A percentile compares a stretch with the other conserved stretches of the same genome.
phyloP scores from a whole-genome alignment of 1,140 invertebrate species.

The Arion vulgaris region DNA sequence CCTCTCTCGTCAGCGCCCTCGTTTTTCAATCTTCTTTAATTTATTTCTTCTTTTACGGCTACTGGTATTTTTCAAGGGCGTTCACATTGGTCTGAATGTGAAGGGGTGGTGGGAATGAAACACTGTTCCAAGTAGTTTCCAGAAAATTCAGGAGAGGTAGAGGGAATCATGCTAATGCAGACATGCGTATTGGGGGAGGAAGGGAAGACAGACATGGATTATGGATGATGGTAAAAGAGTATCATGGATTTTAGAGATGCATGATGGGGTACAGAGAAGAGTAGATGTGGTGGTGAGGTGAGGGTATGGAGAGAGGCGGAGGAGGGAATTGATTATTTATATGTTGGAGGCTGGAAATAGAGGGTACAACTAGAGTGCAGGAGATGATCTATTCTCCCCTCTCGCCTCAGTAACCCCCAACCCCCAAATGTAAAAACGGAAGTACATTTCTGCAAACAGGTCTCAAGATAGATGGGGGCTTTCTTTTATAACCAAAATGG shows the following conservation, averaged over 20 bases:
- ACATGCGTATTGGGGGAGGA: not conserved
- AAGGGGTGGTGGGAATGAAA: not conserved
- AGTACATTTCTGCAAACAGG: too few species aligned
- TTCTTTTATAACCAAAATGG: too few species aligned
- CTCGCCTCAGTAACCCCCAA: too few species aligned
- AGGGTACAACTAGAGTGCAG: too few species aligned
- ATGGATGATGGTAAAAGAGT: not conserved
- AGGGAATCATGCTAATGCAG: not conserved
- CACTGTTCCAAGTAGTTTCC: not conserved
- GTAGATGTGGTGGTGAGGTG: not conserved
- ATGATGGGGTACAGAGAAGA: not conserved
- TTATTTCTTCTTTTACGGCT: not conserved
- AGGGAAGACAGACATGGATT: not conserved
- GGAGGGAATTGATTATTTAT: not conserved
- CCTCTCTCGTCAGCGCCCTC: not conserved
- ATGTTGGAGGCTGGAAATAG: too few species aligned
- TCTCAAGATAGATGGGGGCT: too few species aligned
- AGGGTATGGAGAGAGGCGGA: not conserved
- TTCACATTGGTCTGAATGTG: not conserved
- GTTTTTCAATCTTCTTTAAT: not conserved
- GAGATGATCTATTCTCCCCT: too few species aligned
- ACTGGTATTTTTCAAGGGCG: not conserved
- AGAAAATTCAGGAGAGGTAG: not conserved
- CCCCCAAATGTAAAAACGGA: too few species aligned
- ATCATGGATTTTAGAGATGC: not conserved